Conservation (phyloP, 64 coral and sea anemone species). For the Porites lutea region DNA sequence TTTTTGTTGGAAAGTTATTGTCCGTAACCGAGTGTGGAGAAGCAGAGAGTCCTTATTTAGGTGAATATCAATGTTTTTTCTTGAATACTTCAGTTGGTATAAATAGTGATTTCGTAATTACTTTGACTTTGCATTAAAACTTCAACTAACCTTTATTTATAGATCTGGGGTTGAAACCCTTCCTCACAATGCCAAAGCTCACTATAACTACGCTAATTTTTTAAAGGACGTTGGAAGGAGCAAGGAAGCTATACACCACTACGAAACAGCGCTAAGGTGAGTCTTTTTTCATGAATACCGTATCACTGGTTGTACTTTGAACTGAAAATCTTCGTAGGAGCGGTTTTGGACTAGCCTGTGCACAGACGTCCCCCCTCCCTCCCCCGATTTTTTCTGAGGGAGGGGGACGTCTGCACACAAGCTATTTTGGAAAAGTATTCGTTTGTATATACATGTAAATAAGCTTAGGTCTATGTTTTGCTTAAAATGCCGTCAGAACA, state of each 20-base stretch:
- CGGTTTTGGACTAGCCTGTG: no score
- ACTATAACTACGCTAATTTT: constrained; percentile 95
- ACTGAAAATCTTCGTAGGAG: no score
- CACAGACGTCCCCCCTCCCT: no score
- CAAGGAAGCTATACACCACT: constrained; percentile 79
- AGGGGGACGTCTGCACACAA: no score
- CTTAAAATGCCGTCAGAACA: no score
- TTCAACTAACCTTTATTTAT: not conserved
- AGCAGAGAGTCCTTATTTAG: constrained; percentile 86
- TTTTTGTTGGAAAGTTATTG: constrained; percentile 86
- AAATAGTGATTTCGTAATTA: no score
- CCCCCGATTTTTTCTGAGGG: no score
- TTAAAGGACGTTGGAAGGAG: constrained; percentile 78
- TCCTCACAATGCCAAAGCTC: constrained; percentile 94
- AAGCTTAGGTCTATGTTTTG: no score
- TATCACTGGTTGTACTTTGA: no score
- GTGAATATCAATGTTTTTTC: constrained; percentile 16
- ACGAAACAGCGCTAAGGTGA: constrained; percentile 73
- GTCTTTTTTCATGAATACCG: not conserved
- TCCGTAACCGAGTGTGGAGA: constrained; percentile 80
- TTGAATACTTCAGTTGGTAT: not conserved
- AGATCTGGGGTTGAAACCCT: constrained; percentile 90
- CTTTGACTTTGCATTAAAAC: no score
- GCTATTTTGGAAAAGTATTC: no score
- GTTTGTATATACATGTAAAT: no score